Evolutionary conservation across 1,140 invertebrate species (phyloP), one percentile per base, ranked within the genome.

Genomic region (Potamilus streckersoni): DNA sequence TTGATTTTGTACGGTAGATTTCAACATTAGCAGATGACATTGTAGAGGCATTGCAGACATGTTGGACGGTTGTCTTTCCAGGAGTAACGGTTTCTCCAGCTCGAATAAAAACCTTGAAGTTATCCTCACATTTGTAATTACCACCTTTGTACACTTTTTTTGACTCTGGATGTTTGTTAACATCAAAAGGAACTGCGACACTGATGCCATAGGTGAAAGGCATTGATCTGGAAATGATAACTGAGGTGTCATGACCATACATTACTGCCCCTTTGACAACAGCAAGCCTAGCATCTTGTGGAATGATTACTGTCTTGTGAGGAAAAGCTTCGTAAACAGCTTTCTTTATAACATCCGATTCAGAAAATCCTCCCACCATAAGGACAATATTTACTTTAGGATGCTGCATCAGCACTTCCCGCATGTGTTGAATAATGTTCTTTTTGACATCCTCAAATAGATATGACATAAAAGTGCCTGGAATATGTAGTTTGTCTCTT

Each of bases 351-450:
- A 75, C 63, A 15, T 62, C 56, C 6, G 59, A 70, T 17, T 75
- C 68, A 13, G 73, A 75, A 38, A 75, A 75, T 27, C 73, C 73
- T 12, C 73, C 73, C 2, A 75, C 73, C 68, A 75, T 75, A n/a
- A 75, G 38, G n/a, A 75, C 2, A 2, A 57, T 73, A 0, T 67
- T 66, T 1, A 73, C 63, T 19, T 68, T 0, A 49, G 38, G 38
- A 49, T 49, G 38, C 38, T 49, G 38, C 38, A 49, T 49, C 38
- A 49, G 38, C 38, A 49, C 38, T 49, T 49, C 38, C 38, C 38
- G 6, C 38, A 49, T 49, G 38, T 49, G 38, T 49, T 49, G 38
- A 49, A 49, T 49, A 49, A 49, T 49, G 38, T 49, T 49, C 1
- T 49, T 49, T 49, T 49, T 49, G 38, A 49, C 38, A 49, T 49